A percentile compares a stretch with the other conserved stretches of the same genome.
These are phyloP conservation scores for Gobius niger DNA, from an alignment of 2,113 vertebrate species.

Conservation along the genomic window DNA sequence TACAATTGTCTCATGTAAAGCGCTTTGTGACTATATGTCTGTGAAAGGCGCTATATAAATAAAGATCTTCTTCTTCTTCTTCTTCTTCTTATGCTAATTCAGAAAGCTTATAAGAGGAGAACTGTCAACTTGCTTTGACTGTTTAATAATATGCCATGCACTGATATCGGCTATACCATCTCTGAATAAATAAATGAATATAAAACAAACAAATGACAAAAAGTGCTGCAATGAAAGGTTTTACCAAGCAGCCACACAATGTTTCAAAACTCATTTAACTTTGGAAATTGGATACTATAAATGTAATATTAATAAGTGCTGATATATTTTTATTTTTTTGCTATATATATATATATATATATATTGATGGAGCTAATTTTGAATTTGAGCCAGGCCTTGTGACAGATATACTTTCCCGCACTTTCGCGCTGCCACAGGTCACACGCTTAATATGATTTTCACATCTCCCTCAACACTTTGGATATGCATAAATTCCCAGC, in stretches of 20 bases:
- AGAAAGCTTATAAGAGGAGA: slow-evolving; percentile 18
- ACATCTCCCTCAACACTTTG: slow-evolving; percentile 31
- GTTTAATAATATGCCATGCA: neutral
- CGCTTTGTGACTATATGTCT: no score
- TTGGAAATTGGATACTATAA: neutral
- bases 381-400: neutral
- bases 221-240: no score
- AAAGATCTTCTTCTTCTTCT: no score
- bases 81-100: neutral
- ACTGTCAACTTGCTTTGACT: slow-evolving; percentile 2
- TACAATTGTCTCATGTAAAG: no score
- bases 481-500: slow-evolving; percentile 15
- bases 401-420: slow-evolving; percentile 6
- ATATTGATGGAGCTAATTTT: neutral
- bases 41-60: no score
- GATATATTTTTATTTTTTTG: neutral
- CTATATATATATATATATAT: neutral
- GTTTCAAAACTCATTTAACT: neutral
- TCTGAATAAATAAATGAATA: no score
- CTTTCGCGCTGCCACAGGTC: slow-evolving; percentile 15
- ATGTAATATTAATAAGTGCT: neutral
- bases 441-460: slow-evolving; percentile 30
- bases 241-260: neutral
- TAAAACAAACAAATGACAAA: no score
- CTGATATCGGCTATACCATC: neutral